These are phyloP conservation scores for Pyrocoelia pectoralis DNA, from an alignment of 2,888 invertebrate species.

Conservation along the genomic window DNA sequence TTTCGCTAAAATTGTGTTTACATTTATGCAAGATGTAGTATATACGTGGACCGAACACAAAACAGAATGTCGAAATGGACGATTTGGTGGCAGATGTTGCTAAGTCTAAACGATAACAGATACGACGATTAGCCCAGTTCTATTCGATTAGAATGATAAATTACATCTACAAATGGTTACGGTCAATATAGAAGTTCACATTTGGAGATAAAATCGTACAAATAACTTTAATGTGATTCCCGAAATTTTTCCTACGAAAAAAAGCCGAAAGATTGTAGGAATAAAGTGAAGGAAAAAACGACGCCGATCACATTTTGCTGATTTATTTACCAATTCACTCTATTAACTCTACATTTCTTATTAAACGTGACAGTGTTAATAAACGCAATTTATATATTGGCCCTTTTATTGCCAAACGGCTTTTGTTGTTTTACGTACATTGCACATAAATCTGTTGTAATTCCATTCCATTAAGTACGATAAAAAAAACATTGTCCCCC, in stretches of 20 bases:
- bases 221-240: constrained; percentile 1
- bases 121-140: constrained; percentile 14
- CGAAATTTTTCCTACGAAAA: background rate
- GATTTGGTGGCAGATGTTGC: constrained; percentile 12
- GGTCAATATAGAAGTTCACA: constrained; percentile 10
- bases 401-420: too few relatives aligned
- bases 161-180: constrained; percentile 11
- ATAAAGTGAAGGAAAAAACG: background rate
- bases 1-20: constrained; percentile 3
- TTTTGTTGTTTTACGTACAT: too few relatives aligned
- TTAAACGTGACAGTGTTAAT: too few relatives aligned
- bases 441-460: too few relatives aligned
- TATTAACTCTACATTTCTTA: too few relatives aligned
- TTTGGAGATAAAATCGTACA: constrained; percentile 2
- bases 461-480: too few relatives aligned
- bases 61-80: constrained; percentile 3
- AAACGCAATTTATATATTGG: too few relatives aligned
- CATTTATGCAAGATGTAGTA: constrained; percentile 3
- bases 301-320: background rate
- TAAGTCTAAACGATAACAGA: constrained; percentile 14
- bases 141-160: constrained; percentile 14
- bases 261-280: background rate
- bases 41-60: background rate
- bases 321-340: background rate
- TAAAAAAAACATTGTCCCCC: too few relatives aligned